Base-by-base conservation (phyloP, 2,888 invertebrate species). In the Odontomyia ornata region DNA sequence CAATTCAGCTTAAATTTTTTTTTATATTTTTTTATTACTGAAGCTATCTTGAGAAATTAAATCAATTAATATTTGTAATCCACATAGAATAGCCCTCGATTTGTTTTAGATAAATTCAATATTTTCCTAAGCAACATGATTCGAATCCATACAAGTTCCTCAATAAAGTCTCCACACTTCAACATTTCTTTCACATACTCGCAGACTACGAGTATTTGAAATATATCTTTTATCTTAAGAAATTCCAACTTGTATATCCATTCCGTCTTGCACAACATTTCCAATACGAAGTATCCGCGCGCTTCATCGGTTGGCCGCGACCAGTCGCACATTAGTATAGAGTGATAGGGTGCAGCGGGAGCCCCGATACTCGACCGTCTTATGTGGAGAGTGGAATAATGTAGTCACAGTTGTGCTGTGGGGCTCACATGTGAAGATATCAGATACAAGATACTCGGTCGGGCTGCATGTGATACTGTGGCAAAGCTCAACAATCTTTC, bases 321-420 rank as follows among this genome's bases (percentile, higher is more conserved):
- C 64, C 64, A 64, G 36, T 65, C 36, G 65, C 65, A 65, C 30
- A 65, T 65, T 65, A 65, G 65, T 65, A 65, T 65, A 18, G 52
- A 13, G 65, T 18, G 15, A n/a, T 18, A 36, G 65, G 7, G n/a
- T 30, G 30, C 5, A 21, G 65, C 43, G 30, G 65, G 23, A 18
- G 65, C 36, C 18, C 21, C 65, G 43, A 9, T 36, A n/a, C 5
- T 65, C 52, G 11, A 52, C 18, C 4, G 52, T 21, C 65, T 36
- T 9, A 5, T 65, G 65, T 65, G 65, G 30, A 65, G 65, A 65
- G 36, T 65, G 65, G 65, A 65, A 65, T 11, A n/a, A 30, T 36
- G 36, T 36, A 36, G 36, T 36, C 36, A 36, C 36, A 36, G 36
- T 36, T 36, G 36, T 9, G 36, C 36, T 36, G 69, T 69, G 69